Conservation (phyloP, 1,140 invertebrate genomes). For the Leptonema lineaticorne region DNA sequence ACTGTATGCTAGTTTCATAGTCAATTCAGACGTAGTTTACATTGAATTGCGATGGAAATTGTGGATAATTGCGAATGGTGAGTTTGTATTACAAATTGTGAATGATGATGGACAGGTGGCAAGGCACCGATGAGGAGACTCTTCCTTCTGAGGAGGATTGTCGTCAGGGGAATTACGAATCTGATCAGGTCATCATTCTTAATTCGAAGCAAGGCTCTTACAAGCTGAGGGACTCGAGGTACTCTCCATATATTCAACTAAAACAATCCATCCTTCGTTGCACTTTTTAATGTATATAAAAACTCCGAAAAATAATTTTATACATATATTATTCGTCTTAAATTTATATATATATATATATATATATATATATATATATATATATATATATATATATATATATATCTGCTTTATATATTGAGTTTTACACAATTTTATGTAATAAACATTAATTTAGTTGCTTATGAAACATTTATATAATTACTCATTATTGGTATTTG, state of each 20-base stretch:
- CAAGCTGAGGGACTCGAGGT: constrained; percentile 59
- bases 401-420: too few species aligned
- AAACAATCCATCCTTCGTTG: neutral
- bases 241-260: constrained; percentile 9
- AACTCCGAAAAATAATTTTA: too few species aligned
- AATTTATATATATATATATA: neutral
- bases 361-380: neutral
- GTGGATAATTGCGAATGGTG: neutral
- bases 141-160: constrained; percentile 49
- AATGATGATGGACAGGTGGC: constrained; percentile 35
- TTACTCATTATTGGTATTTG: too few species aligned
- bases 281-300: constrained; percentile 3
- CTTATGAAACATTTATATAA: too few species aligned
- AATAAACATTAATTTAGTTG: too few species aligned
- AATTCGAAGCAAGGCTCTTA: constrained; percentile 54
- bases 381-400: too few species aligned
- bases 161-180: constrained; percentile 42
- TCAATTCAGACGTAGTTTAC: too few species aligned
- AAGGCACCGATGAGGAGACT: constrained; percentile 20
- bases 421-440: too few species aligned
- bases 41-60: too few species aligned
- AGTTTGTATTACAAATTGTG: constrained; percentile 27
- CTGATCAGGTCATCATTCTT: constrained; percentile 49
- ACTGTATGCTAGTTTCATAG: too few species aligned
- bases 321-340: neutral